Evolutionary conservation across 2,113 vertebrate genomes (phyloP).

Genomic region (Prinia subflava): DNA sequence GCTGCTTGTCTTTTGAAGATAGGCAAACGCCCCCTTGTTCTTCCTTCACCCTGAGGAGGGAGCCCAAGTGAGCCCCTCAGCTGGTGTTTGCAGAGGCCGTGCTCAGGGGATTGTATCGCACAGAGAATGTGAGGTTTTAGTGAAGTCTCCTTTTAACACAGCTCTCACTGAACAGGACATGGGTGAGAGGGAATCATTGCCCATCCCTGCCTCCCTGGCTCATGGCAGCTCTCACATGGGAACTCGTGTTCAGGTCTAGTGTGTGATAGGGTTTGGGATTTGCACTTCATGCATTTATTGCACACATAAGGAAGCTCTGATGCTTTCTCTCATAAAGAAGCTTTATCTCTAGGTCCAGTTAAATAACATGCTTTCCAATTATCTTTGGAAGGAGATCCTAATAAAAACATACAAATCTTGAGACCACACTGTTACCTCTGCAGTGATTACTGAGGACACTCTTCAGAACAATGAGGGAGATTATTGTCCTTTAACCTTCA

Average conservation of each 20-base stretch:
- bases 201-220: not conserved
- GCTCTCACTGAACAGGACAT: not conserved
- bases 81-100: not conserved
- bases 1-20: not conserved
- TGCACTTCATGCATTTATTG: not conserved
- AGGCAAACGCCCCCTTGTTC: not conserved
- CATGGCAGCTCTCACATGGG: not conserved
- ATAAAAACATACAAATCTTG: not conserved
- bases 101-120: not conserved
- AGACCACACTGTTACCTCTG: not conserved
- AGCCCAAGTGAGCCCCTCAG: not conserved
- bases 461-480: not conserved
- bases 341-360: not conserved
- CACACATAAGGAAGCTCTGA: not conserved
- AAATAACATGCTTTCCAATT: not conserved
- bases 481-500: not conserved
- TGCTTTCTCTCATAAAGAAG: not conserved
- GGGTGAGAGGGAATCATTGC: not conserved
- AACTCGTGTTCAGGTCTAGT: not conserved
- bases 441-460: not conserved
- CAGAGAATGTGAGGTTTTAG: not conserved
- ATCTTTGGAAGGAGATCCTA: not conserved
- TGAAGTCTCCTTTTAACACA: not conserved
- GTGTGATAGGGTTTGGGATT: not conserved
- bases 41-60: not conserved